Percentiles rank a stretch among this genome's conserved stretches.
These are phyloP conservation scores for Scaptomyza graminum DNA, from an alignment of 1,140 invertebrate genomes.

Conservation along the genomic window DNA sequence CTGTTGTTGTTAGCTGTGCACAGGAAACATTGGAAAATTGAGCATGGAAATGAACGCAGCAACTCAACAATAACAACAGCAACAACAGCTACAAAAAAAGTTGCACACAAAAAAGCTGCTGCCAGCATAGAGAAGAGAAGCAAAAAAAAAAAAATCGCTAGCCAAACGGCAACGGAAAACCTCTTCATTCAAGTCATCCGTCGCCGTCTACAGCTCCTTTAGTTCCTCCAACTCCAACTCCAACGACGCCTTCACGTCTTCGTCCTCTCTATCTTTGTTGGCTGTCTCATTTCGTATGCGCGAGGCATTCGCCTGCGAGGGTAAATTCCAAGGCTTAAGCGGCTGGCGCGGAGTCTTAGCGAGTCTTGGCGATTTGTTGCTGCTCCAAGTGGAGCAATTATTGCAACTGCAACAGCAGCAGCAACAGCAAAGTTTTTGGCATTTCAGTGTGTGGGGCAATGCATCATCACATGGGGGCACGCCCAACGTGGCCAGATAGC, in stretches of 20 bases:
- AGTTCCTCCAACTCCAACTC: not conserved
- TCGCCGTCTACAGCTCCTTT: not conserved
- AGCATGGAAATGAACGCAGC: conserved; percentile 75
- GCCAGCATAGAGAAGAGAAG: conserved; percentile 15
- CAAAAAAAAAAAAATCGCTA: conserved; percentile 72
- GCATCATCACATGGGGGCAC: conserved; percentile 44
- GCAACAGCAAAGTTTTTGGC: conserved; percentile 30
- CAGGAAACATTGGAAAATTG: conserved; percentile 81
- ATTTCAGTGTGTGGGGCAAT: conserved; percentile 45
- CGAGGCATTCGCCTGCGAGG: conserved; percentile 56
- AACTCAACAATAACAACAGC: conserved; percentile 8
- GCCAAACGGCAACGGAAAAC: conserved; percentile 74
- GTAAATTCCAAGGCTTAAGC: conserved; percentile 51
- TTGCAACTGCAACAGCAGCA: conserved; percentile 37
- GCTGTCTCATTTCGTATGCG: conserved; percentile 79
- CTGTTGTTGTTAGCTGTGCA: conserved; percentile 60
- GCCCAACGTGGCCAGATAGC: conserved; percentile 4
- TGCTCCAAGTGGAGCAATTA: conserved; percentile 54
- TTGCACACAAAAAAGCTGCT: conserved; percentile 10
- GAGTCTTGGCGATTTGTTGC: conserved; percentile 44
- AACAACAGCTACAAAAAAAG: conserved; percentile 9
- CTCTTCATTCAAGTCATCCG: conserved; percentile 70
- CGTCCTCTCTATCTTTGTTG: conserved; percentile 8
- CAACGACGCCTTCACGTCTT: not conserved
- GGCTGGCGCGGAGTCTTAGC: conserved; percentile 5